These are phyloP conservation scores for Stomatorhinus ivindoensis DNA, from an alignment of 2,113 vertebrate species.

Conservation along the genomic window DNA sequence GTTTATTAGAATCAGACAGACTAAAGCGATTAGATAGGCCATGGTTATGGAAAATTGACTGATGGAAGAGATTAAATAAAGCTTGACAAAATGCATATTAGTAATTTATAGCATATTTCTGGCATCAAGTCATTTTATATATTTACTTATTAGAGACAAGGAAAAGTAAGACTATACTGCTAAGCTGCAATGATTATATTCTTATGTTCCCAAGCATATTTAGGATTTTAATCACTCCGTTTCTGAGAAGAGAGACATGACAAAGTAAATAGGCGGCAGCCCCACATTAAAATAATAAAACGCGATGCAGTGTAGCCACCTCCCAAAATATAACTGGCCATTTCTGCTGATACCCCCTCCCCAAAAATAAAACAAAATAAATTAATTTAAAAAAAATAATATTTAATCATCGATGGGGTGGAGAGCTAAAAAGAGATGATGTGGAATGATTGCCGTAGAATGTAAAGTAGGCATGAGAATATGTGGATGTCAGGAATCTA, in stretches of 20 bases:
- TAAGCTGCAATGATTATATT: background rate
- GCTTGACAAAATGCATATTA: background rate
- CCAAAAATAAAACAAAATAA: background rate
- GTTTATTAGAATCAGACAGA: background rate
- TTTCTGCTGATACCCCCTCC: background rate
- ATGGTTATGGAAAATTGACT: background rate
- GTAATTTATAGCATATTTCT: background rate
- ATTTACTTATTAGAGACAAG: background rate
- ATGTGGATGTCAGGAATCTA: background rate
- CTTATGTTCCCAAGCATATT: background rate
- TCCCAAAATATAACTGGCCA: background rate
- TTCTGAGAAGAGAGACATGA: background rate
- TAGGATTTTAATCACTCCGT: background rate
- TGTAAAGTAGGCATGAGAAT: background rate
- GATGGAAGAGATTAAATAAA: background rate
- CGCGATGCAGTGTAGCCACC: background rate
- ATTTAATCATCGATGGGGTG: background rate
- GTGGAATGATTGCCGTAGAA: background rate
- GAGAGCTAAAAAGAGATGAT: background rate
- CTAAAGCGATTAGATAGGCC: background rate
- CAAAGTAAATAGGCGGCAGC: background rate
- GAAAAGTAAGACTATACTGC: background rate
- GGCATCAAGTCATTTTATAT: background rate
- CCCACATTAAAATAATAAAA: background rate
- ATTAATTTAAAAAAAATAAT: background rate